These are phyloP conservation scores for Panagrolaimus sp. DNA, from an alignment of 1,140 invertebrate genomes.

Conservation along the genomic window DNA sequence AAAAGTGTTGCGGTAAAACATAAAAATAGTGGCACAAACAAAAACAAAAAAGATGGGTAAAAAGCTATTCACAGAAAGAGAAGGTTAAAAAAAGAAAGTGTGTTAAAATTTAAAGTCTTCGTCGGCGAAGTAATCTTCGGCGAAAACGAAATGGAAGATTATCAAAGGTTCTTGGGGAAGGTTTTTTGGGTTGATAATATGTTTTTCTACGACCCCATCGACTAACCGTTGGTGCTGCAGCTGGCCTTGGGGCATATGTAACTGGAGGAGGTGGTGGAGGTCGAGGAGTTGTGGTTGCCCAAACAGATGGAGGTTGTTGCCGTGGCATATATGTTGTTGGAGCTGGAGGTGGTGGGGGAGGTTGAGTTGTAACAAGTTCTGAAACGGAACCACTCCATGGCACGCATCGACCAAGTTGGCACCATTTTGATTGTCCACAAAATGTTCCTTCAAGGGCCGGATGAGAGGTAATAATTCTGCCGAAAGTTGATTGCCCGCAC, in stretches of 20 bases:
- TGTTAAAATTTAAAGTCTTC: too few species aligned
- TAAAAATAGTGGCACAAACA: too few species aligned
- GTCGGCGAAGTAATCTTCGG: too few species aligned
- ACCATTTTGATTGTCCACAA: constrained; percentile 57
- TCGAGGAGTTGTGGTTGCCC: constrained; percentile 4
- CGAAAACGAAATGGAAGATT: too few species aligned
- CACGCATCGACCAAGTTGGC: constrained; percentile 55
- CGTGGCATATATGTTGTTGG: constrained; percentile 18
- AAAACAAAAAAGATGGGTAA: too few species aligned
- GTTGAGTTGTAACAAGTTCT: constrained; percentile 19
- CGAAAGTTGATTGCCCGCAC: constrained; percentile 54
- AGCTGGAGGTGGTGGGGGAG: constrained; percentile 12
- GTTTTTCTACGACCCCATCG: background rate
- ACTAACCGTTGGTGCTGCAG: constrained; percentile 12
- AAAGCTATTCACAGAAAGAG: too few species aligned
- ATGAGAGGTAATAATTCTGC: constrained; percentile 58
- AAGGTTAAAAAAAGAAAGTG: too few species aligned
- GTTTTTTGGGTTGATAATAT: too few species aligned
- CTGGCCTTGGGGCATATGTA: background rate
- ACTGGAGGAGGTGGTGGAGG: background rate
- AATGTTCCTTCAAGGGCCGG: constrained; percentile 58
- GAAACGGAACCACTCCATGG: constrained; percentile 47
- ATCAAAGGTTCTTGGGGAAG: too few species aligned
- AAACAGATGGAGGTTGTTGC: constrained; percentile 14
- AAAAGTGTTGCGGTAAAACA: too few species aligned